These are phyloP conservation scores for Gila orcuttii DNA, from an alignment of 2,113 vertebrate genomes.

Conservation along the genomic window DNA sequence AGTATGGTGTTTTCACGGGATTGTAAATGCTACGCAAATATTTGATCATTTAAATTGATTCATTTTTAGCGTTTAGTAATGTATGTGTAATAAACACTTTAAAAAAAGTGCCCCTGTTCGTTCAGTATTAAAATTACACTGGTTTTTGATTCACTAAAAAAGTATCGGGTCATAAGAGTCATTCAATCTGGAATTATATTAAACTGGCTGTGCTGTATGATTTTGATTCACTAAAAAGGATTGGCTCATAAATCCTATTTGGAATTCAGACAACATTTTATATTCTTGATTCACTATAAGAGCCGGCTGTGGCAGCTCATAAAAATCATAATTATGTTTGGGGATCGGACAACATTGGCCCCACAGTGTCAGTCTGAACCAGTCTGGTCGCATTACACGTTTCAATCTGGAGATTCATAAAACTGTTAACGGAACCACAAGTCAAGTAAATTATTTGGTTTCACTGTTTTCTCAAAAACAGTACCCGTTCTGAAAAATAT, in stretches of 20 bases:
- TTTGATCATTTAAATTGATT: too few relatives aligned
- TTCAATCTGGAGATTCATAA: background rate
- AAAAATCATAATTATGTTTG: background rate
- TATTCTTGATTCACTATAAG: background rate
- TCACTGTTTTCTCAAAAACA: background rate
- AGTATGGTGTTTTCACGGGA: too few relatives aligned
- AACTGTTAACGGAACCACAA: background rate
- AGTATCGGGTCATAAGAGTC: too few relatives aligned
- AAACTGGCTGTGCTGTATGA: background rate
- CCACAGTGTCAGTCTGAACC: background rate
- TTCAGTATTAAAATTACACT: too few relatives aligned
- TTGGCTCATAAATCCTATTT: background rate
- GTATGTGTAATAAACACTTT: too few relatives aligned
- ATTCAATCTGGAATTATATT: background rate
- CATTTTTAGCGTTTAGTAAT: too few relatives aligned
- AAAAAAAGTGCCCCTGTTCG: too few relatives aligned
- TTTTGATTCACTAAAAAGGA: background rate
- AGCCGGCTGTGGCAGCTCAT: background rate
- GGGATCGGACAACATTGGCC: background rate
- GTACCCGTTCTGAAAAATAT: background rate
- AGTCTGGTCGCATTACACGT: background rate
- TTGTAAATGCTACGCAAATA: too few relatives aligned
- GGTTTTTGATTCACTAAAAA: too few relatives aligned
- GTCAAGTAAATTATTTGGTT: background rate
- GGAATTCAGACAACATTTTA: background rate